Evolutionary conservation across 2,113 vertebrate species (phyloP).

Genomic region (Pristiophorus japonicus): DNA sequence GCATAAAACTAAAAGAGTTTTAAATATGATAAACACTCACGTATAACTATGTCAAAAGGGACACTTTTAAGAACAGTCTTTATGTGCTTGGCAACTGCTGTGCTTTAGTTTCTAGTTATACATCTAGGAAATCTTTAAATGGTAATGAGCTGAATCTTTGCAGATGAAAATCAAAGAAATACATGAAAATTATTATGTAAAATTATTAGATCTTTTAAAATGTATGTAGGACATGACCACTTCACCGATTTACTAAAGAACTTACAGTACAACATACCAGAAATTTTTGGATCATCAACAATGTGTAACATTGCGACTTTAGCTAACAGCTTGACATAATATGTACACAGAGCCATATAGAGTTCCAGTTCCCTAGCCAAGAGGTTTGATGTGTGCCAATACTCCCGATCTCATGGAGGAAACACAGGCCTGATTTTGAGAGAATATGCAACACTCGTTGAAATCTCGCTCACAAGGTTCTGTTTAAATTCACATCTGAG

Average conservation of each 20-base stretch:
- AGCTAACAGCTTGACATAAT: too few relatives aligned
- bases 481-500: neutral
- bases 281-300: neutral
- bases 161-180: neutral
- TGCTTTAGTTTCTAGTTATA: neutral
- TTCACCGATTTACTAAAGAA: neutral
- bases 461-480: neutral
- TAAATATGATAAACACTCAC: neutral
- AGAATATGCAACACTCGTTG: neutral
- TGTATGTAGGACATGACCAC: slow-evolving; percentile 18
- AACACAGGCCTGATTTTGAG: neutral
- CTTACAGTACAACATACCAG: neutral
- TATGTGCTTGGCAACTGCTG: slow-evolving; percentile 20
- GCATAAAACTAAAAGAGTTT: neutral
- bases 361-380: neutral
- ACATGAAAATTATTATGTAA: neutral
- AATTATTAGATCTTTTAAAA: neutral
- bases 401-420: neutral
- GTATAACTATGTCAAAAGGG: neutral
- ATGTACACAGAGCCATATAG: neutral
- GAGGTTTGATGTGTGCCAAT: neutral
- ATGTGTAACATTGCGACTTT: neutral
- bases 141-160: neutral
- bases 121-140: neutral
- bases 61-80: neutral